Evolutionary conservation across 2,113 vertebrate species (phyloP).

Genomic region (Mastomys natalensis): DNA sequence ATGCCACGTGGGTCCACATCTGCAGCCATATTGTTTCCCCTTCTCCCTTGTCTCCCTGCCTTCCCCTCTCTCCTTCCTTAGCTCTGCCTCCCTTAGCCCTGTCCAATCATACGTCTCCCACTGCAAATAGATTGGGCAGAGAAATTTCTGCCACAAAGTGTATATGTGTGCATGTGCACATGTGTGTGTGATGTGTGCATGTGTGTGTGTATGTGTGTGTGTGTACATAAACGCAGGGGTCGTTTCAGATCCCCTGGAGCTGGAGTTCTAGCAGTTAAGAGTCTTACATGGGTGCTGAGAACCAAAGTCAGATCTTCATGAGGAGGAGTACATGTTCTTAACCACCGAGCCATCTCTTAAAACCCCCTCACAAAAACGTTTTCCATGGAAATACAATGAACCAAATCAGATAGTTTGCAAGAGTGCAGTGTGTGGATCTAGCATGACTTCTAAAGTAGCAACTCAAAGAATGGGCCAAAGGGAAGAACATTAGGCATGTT

Average conservation of each 20-base stretch:
- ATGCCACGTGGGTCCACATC: no score
- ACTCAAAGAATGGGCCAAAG: not conserved
- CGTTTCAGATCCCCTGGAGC: not conserved
- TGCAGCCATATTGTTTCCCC: no score
- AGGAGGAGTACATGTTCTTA: not conserved
- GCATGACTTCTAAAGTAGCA: not conserved
- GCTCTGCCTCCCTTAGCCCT: no score
- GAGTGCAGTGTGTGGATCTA: not conserved
- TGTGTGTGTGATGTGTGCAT: not conserved
- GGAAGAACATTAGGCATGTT: not conserved
- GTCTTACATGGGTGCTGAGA: not conserved
- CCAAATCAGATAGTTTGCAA: not conserved
- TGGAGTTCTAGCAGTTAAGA: not conserved
- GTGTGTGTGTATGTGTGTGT: not conserved
- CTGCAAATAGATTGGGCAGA: no score
- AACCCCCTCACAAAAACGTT: not conserved
- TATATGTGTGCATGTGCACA: not conserved
- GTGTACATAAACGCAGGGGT: rapidly evolving
- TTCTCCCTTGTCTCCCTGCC: no score
- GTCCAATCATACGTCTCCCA: no score
- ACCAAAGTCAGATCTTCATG: not conserved
- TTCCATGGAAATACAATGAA: not conserved
- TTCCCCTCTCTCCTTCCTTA: no score
- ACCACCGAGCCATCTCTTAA: not conserved
- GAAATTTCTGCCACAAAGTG: not conserved